A percentile compares a stretch with the other conserved stretches of the same genome.
Conservation (phyloP, 2,113 vertebrate species). For the Calypte anna region DNA sequence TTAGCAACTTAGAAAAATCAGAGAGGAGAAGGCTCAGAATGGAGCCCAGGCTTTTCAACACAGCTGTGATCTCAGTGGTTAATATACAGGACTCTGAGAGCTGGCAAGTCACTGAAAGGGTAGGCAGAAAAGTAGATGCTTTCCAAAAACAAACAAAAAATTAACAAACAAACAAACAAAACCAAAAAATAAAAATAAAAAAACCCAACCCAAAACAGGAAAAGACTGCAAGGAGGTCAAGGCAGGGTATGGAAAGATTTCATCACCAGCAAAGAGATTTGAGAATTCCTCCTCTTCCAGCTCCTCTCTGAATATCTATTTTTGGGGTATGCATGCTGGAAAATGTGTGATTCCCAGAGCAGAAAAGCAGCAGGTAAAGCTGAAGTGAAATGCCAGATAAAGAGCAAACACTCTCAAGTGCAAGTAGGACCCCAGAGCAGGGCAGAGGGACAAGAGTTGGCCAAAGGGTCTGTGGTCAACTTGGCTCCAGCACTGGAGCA, state of each 20-base stretch:
- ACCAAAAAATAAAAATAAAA: background rate
- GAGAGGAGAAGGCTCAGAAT: background rate
- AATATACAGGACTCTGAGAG: background rate
- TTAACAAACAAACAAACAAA: background rate
- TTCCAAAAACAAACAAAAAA: background rate
- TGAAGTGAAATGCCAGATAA: background rate
- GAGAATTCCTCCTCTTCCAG: background rate
- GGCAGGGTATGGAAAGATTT: constrained; percentile 32
- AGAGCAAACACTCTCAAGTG: accelerated
- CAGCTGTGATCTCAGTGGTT: background rate
- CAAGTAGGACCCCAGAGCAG: background rate
- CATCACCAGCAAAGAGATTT: background rate
- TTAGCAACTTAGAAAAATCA: accelerated
- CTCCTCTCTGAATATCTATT: background rate
- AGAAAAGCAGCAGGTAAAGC: background rate
- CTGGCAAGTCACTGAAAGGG: background rate
- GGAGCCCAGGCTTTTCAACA: background rate
- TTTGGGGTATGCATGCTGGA: accelerated
- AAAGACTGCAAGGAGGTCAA: background rate
- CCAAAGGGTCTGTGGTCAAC: background rate
- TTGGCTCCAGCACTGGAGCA: background rate
- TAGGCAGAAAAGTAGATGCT: background rate
- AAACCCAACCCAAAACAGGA: background rate
- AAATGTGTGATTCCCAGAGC: background rate
- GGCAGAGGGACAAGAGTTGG: accelerated